Evolutionary conservation across 2,113 vertebrate species (phyloP).

Genomic region (Dendrocopos noguchii): DNA sequence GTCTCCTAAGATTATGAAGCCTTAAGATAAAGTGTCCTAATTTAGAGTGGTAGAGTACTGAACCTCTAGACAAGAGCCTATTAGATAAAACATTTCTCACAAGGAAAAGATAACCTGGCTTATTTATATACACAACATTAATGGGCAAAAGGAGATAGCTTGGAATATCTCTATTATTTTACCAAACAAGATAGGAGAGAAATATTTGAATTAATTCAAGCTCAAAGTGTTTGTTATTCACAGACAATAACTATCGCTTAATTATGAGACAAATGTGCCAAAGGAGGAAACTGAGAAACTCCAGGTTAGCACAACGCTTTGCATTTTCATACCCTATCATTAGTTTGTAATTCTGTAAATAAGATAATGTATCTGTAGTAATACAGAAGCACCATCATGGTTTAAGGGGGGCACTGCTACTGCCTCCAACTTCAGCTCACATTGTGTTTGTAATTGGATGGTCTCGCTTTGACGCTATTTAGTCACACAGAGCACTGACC

Average conservation of each 20-base stretch:
- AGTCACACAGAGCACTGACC: not conserved
- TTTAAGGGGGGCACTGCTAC: not conserved
- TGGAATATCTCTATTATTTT: conserved; percentile 73
- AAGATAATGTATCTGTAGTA: conserved; percentile 19
- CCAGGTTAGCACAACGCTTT: conserved; percentile 17
- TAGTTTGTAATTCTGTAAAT: conserved; percentile 47
- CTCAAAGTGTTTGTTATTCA: conserved; percentile 64
- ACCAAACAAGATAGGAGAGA: conserved; percentile 19
- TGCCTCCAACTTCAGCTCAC: not conserved
- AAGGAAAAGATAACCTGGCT: conserved; percentile 80
- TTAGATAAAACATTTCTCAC: conserved; percentile 82
- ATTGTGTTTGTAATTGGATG: not conserved
- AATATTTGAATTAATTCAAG: conserved; percentile 70
- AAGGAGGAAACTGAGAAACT: conserved; percentile 48
- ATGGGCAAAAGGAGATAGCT: conserved; percentile 62
- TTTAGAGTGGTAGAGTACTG: conserved; percentile 78
- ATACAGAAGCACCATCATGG: not conserved
- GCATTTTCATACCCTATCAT: conserved; percentile 22
- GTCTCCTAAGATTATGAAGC: conserved; percentile 86
- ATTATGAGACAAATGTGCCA: conserved; percentile 53
- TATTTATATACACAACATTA: conserved; percentile 83
- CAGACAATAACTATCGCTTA: conserved; percentile 45
- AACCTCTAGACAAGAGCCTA: conserved; percentile 75
- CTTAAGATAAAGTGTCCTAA: conserved; percentile 87
- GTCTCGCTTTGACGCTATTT: conserved; percentile 23